A percentile compares a stretch with the other conserved stretches of the same genome.
Evolutionary conservation across 2,797 vertebrate genomes (phyloP).

Genomic region (Neopelma chrysocephalum): DNA sequence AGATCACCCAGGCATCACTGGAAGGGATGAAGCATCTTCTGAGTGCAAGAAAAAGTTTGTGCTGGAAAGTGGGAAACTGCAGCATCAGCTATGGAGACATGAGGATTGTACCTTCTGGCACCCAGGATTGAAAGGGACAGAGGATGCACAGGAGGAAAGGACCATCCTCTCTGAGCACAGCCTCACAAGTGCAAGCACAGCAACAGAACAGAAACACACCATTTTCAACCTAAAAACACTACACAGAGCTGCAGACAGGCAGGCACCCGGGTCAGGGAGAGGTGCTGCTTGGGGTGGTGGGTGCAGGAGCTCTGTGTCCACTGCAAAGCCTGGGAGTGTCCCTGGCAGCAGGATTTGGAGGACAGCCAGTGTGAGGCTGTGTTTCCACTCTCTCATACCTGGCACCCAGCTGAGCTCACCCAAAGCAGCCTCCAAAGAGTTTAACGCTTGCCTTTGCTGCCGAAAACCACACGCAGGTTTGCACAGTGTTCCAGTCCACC

Average conservation of each 20-base stretch:
- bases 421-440: neutral
- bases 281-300: neutral
- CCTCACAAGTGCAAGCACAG: neutral
- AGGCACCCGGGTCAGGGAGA: fast-evolving
- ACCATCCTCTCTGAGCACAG: too few relatives aligned
- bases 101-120: neutral
- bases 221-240: neutral
- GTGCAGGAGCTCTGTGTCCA: neutral
- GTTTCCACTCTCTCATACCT: neutral
- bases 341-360: neutral
- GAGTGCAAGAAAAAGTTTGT: neutral
- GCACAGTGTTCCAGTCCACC: fast-evolving
- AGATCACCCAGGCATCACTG: neutral
- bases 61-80: neutral
- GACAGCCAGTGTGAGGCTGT: fast-evolving
- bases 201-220: fast-evolving
- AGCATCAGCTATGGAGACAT: fast-evolving
- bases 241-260: fast-evolving
- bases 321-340: neutral
- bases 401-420: neutral
- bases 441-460: neutral
- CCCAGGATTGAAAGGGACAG: too few relatives aligned
- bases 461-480: fast-evolving
- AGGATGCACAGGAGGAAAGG: neutral
- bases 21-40: neutral